phyloP scores from a whole-genome alignment of 2,797 vertebrate genomes.

The Crenichthys baileyi region DNA sequence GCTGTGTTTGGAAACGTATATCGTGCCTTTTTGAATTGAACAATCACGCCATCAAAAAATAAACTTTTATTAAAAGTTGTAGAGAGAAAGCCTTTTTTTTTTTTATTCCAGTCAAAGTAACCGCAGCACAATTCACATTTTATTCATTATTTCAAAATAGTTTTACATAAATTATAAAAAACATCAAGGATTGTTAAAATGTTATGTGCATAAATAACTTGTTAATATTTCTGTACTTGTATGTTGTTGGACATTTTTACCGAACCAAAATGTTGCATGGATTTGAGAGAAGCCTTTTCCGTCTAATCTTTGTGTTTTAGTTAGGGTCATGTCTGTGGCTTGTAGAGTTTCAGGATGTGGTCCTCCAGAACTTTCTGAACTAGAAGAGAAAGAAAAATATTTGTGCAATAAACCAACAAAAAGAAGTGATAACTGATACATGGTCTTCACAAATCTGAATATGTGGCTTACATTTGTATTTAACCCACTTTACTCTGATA shows the following conservation, averaged over 20 bases:
- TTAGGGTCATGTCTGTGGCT: conserved; percentile 58
- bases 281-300: conserved; percentile 21
- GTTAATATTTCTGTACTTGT: conserved; percentile 5
- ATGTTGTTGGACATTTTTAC: neutral
- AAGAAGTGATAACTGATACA: neutral
- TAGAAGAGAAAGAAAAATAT: conserved; percentile 60
- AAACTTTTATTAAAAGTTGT: conserved; percentile 54
- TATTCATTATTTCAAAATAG: conserved; percentile 21
- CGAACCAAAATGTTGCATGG: neutral
- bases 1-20: neutral
- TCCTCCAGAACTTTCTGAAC: conserved; percentile 95
- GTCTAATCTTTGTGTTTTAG: neutral
- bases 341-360: conserved; percentile 92
- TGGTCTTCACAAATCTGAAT: neutral
- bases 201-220: conserved; percentile 15
- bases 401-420: neutral
- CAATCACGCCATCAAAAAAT: conserved; percentile 44
- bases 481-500: neutral
- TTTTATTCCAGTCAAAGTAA: conserved; percentile 37
- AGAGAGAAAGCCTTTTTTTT: conserved; percentile 17
- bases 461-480: neutral
- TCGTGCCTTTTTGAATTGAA: conserved; percentile 48
- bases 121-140: conserved; percentile 26
- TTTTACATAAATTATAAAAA: conserved; percentile 1
- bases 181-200: neutral